These are phyloP conservation scores for Drosophila acutilabella DNA, from an alignment of 2,888 invertebrate genomes.

Conservation along the genomic window DNA sequence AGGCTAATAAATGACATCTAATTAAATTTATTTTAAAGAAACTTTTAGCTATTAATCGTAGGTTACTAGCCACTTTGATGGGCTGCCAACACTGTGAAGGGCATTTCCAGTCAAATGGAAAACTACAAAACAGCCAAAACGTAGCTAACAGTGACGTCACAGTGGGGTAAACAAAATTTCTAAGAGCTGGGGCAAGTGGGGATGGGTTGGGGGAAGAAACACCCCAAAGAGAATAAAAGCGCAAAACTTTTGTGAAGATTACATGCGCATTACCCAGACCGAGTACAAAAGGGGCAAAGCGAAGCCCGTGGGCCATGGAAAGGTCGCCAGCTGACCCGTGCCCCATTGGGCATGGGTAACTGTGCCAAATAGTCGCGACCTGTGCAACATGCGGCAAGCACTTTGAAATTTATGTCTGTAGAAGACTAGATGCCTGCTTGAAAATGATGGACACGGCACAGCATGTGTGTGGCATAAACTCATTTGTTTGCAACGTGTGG, in stretches of 20 bases:
- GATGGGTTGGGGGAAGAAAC: not conserved
- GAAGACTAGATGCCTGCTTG: constrained; percentile 11
- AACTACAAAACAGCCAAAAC: constrained; percentile 20
- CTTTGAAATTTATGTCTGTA: constrained; percentile 53
- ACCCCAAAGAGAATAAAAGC: constrained; percentile 34
- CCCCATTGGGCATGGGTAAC: constrained; percentile 14
- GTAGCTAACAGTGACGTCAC: constrained; percentile 26
- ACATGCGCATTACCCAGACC: constrained; percentile 67
- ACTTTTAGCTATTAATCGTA: too few species aligned
- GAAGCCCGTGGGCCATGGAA: constrained; percentile 54
- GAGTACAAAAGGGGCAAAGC: constrained; percentile 33
- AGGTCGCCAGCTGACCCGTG: constrained; percentile 12
- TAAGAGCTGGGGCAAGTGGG: not conserved
- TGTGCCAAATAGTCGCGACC: constrained; percentile 58
- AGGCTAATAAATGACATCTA: too few species aligned
- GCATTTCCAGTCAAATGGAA: not conserved
- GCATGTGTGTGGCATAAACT: constrained; percentile 2
- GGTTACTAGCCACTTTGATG: too few species aligned
- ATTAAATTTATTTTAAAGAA: too few species aligned
- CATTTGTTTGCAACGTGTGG: not conserved
- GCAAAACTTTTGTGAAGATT: constrained; percentile 67
- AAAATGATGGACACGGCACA: constrained; percentile 35
- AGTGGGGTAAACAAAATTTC: not conserved
- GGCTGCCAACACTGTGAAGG: too few species aligned
- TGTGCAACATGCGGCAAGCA: constrained; percentile 65